Conservation (phyloP, 2,113 vertebrate genomes). For the Notothenia coriiceps region DNA sequence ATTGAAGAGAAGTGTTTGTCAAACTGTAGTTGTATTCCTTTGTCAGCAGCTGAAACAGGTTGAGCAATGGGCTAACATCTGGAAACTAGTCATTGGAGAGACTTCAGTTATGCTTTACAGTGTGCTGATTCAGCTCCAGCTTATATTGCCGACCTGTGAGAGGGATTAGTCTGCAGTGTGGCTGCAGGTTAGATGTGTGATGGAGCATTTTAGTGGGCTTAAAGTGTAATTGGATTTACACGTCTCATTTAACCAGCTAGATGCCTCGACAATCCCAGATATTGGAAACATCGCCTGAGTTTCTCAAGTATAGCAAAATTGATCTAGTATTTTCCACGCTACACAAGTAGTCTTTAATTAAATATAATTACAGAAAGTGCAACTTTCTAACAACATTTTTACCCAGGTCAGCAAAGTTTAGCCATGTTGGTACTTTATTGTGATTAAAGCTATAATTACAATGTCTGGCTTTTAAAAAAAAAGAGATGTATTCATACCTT, state of each 20-base stretch:
- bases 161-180: slow-evolving; percentile 49
- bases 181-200: slow-evolving; percentile 53
- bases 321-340: slow-evolving; percentile 25
- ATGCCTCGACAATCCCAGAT: slow-evolving; percentile 43
- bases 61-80: slow-evolving; percentile 44
- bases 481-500: no score
- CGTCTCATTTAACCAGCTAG: slow-evolving; percentile 64
- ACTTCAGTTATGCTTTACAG: slow-evolving; percentile 53
- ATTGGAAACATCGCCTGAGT: slow-evolving; percentile 39
- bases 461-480: not conserved
- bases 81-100: slow-evolving; percentile 59
- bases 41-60: slow-evolving; percentile 51
- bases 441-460: slow-evolving; percentile 38
- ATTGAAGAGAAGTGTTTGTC: slow-evolving; percentile 29
- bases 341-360: slow-evolving; percentile 35
- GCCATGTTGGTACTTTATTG: slow-evolving; percentile 20
- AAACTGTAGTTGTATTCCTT: slow-evolving; percentile 22
- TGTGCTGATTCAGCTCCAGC: slow-evolving; percentile 62
- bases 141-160: slow-evolving; percentile 7
- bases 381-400: slow-evolving; percentile 16
- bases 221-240: slow-evolving; percentile 67
- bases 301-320: slow-evolving; percentile 41
- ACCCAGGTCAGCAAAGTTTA: slow-evolving; percentile 15
- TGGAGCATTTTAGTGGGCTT: slow-evolving; percentile 38
- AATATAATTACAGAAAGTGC: slow-evolving; percentile 25